Percentiles rank a stretch among this genome's conserved stretches.
phyloP scores from a whole-genome alignment of 2,888 invertebrate species.

The Parnassius apollo region DNA sequence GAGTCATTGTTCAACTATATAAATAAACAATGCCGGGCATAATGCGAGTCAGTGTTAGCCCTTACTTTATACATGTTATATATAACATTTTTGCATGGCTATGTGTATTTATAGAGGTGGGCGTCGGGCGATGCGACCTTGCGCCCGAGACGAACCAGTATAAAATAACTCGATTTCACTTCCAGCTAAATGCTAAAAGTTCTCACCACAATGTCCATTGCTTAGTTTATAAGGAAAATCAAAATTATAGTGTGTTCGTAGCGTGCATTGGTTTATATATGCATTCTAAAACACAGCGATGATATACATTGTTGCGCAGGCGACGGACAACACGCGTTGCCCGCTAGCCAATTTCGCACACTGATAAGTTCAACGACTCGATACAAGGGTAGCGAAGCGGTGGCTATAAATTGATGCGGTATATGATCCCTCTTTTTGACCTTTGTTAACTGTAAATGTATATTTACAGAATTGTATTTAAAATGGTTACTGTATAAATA shows the following conservation, averaged over 20 bases:
- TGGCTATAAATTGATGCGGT: conserved; percentile 59
- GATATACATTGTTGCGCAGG: conserved; percentile 34
- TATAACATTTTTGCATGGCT: conserved; percentile 75
- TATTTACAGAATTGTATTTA: too few relatives aligned
- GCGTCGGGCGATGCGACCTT: conserved; percentile 71
- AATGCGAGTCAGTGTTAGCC: conserved; percentile 14
- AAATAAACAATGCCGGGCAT: conserved; percentile 23
- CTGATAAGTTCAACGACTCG: conserved; percentile 76
- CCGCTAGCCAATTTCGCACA: conserved; percentile 75
- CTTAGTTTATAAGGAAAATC: conserved; percentile 36
- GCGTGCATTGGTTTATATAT: conserved; percentile 37
- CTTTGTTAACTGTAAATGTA: too few relatives aligned
- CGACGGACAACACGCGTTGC: conserved; percentile 58
- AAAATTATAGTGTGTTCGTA: conserved; percentile 7
- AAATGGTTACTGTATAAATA: too few relatives aligned
- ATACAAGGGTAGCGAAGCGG: conserved; percentile 45
- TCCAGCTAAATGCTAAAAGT: conserved; percentile 15
- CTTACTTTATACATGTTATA: conserved; percentile 52
- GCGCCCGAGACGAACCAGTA: conserved; percentile 63
- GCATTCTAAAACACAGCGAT: conserved; percentile 20
- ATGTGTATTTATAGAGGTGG: conserved; percentile 74
- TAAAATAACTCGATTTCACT: conserved; percentile 40
- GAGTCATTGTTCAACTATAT: conserved; percentile 15
- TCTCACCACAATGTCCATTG: background rate
- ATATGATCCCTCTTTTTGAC: conserved; percentile 25